Conservation (phyloP, 1,140 invertebrate species). For the Portunus trituberculatus region DNA sequence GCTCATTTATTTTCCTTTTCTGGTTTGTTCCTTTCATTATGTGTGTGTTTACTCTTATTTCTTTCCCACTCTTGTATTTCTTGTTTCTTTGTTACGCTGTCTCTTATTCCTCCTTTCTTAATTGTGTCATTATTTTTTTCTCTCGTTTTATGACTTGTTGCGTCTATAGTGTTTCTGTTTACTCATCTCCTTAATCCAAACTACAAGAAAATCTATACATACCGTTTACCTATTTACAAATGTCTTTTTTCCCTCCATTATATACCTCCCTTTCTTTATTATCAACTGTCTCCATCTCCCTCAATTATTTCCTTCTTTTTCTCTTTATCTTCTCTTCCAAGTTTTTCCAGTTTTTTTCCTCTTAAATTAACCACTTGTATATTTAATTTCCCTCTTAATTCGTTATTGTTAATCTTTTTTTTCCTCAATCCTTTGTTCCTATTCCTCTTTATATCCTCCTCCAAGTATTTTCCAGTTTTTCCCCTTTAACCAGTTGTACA, state of each 20-base stretch:
- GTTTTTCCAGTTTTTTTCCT: not conserved
- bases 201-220: too few relatives aligned
- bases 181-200: not conserved
- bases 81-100: too few relatives aligned
- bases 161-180: not conserved
- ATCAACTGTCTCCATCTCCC: not conserved
- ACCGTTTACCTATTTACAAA: not conserved
- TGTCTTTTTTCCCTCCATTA: not conserved
- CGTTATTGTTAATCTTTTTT: too few relatives aligned
- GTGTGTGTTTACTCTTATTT: too few relatives aligned
- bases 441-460: not conserved
- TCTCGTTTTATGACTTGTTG: not conserved
- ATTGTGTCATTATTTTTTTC: not conserved
- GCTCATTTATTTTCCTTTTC: too few relatives aligned
- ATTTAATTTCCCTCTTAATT: too few relatives aligned
- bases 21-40: too few relatives aligned
- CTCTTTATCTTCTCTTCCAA: not conserved
- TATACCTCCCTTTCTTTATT: not conserved
- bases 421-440: not conserved
- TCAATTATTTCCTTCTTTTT: not conserved
- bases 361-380: too few relatives aligned
- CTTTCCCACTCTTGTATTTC: too few relatives aligned
- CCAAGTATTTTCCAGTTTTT: not conserved
- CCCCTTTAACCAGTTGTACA: too few relatives aligned
- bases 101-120: not conserved